These are phyloP conservation scores for Oryctolagus cuniculus DNA, from an alignment of 2,113 vertebrate genomes.

Conservation along the genomic window mOryCun1.1 NC_091432.1:218885501-218886000, in stretches of 20 bases:
- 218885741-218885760: not conserved
- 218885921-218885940: conserved; percentile 66
- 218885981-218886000: conserved; percentile 30
- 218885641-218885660: not conserved
- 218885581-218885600: not conserved
- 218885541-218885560: not conserved
- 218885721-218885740: not conserved
- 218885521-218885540: not conserved
- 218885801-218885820: not conserved
- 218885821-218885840: not conserved
- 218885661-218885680: not conserved
- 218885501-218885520: not conserved
- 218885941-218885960: conserved; percentile 68
- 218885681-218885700: not conserved
- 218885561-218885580: not conserved
- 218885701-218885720: not conserved
- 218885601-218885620: not conserved
- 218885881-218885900: not conserved
- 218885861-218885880: conserved; percentile 56
- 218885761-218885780: not conserved
- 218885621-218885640: not conserved
- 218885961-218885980: conserved; percentile 42
- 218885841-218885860: conserved; percentile 38
- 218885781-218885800: not conserved
- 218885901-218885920: not conserved